Conservation (phyloP, 2,888 invertebrate species). For the Dynastes maya region DNA sequence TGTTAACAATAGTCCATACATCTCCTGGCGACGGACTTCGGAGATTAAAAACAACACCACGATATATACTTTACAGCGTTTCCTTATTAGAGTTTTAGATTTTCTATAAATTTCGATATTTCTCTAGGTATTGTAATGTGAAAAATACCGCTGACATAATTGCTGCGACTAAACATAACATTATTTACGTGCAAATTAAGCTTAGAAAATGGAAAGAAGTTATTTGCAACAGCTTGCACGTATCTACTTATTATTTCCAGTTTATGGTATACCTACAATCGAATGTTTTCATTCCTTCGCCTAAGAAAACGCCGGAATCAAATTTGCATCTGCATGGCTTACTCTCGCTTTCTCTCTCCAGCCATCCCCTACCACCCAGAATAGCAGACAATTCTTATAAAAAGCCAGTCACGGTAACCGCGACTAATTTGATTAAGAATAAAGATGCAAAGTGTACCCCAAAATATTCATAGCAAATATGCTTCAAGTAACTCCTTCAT, state of each 20-base stretch:
- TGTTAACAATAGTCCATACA: no score
- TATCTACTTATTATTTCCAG: constrained; percentile 22
- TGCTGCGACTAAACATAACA: no score
- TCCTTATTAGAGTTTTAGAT: no score
- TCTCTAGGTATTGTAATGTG: no score
- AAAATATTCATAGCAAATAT: constrained; percentile 10
- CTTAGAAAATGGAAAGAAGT: background rate
- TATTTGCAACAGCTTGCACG: constrained; percentile 10
- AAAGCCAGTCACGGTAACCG: constrained; percentile 1
- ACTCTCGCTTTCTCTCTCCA: background rate
- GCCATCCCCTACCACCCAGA: background rate
- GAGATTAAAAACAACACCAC: no score
- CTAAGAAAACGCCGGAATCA: constrained; percentile 14
- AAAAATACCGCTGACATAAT: no score
- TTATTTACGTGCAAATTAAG: background rate
- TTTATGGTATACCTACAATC: background rate
- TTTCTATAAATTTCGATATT: no score
- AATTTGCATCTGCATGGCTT: constrained; percentile 15
- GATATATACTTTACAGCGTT: no score
- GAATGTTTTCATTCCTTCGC: background rate
- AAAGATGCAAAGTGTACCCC: background rate
- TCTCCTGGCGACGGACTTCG: no score
- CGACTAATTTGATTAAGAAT: constrained; percentile 17
- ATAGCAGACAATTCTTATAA: constrained; percentile 12
- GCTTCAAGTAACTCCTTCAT: constrained; percentile 1